Base-by-base conservation (phyloP, 2,888 invertebrate species). In the Andrena praecox region DNA sequence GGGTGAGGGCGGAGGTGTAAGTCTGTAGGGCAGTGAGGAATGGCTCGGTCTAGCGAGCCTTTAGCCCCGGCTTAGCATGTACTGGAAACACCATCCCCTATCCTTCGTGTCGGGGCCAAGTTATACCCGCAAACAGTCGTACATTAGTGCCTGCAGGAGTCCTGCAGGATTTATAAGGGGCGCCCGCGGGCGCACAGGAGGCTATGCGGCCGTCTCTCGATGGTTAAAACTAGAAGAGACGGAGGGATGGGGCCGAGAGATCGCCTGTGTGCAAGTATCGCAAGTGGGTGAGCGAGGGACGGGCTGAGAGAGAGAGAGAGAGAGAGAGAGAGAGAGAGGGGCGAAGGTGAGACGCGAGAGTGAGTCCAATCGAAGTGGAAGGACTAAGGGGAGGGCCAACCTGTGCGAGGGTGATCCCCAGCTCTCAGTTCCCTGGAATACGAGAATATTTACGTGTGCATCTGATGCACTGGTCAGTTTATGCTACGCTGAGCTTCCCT, bases 71-170 rank as follows among this genome's bases (percentile, higher is more conserved):
- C 93, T 94, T 93, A 93, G 91, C 93, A 87, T 93, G 92, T 92
- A 91, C 92, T 90, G 92, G 92, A 90, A 93, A 91, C 92, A 91
- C 91, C 91, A 90, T 91, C 92, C 91, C 91, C 91, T 90, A 92
- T 90, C 93, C 93, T 92, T 93, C 93, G 92, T 93, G 94, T 93
- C 90, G 92, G 92, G 93, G 93, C 93, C 93, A 93, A 93, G 93
- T 94, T 94, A 94, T 93, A 93, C 93, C 93, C 93, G 93, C 94
- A 94, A 94, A 94, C 94, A 94, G 94, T 93, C 94, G 94, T 94
- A 94, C 93, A 93, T 94, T 94, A 94, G 94, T 93, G 93, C 92
- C 92, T 92, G 89, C 91, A 90, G 89, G 92, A 93, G 93, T 93
- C 93, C 92, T 93, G 91, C 90, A 93, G 93, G 93, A 94, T 94